These are phyloP conservation scores for Gyrodactylus bullatarudis DNA, from an alignment of 1,140 invertebrate genomes.

Conservation along the genomic window DNA sequence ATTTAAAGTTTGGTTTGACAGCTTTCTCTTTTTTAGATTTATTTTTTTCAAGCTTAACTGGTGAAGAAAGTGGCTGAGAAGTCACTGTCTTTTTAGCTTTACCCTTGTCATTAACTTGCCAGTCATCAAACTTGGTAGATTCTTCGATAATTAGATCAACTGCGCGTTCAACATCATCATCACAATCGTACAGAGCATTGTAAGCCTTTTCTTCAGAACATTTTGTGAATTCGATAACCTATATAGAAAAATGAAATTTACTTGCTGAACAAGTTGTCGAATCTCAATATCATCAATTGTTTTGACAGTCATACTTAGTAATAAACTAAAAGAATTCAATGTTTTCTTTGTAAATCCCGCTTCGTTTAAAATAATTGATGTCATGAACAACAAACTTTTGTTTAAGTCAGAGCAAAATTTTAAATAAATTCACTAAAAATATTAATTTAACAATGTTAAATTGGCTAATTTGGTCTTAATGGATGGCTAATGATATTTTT, in stretches of 20 bases:
- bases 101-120: not conserved
- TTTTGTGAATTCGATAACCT: not conserved
- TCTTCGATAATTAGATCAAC: not conserved
- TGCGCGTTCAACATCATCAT: not conserved
- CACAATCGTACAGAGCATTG: not conserved
- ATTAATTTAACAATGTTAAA: no score
- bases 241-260: not conserved
- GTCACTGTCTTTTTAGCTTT: not conserved
- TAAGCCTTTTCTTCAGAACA: not conserved
- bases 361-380: no score
- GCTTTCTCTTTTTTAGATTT: not conserved
- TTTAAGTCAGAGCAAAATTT: no score
- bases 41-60: not conserved
- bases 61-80: not conserved
- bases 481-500: no score
- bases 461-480: no score
- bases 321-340: not conserved
- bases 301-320: not conserved
- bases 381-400: no score
- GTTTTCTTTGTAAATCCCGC: no score
- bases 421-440: no score
- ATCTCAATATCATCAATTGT: not conserved
- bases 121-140: not conserved
- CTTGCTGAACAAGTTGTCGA: not conserved
- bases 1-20: not conserved